Conservation (phyloP, 2,888 invertebrate species). For the Neoascia interrupta region DNA sequence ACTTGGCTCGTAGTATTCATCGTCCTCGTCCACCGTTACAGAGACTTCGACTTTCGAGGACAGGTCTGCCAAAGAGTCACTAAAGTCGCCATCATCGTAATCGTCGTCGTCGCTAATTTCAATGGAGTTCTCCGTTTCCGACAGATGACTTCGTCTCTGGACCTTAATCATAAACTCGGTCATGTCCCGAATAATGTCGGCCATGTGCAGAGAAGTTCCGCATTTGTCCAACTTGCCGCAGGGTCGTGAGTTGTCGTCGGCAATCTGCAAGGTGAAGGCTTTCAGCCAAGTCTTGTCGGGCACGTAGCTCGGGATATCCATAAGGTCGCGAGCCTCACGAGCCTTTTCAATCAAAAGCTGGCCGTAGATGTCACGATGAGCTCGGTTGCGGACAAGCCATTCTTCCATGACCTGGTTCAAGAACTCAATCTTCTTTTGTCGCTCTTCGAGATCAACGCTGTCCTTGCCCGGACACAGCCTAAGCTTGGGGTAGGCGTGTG, state of each 20-base stretch:
- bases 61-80: conserved; percentile 52
- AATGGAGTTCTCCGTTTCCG: conserved; percentile 28
- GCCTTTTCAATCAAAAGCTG: conserved; percentile 43
- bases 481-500: conserved; percentile 75
- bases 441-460: conserved; percentile 76
- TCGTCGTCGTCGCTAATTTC: conserved; percentile 70
- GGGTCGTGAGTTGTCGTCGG: conserved; percentile 23
- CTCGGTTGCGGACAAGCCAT: conserved; percentile 75
- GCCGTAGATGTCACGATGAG: conserved; percentile 51
- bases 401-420: conserved; percentile 78
- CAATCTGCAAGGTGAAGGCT: conserved; percentile 74
- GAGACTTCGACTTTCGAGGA: conserved; percentile 57
- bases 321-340: conserved; percentile 31
- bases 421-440: conserved; percentile 76
- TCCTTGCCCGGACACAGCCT: conserved; percentile 76
- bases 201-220: conserved; percentile 76
- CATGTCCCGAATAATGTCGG: conserved; percentile 76
- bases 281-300: conserved; percentile 78
- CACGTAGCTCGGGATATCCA: conserved; percentile 34
- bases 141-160: conserved; percentile 68
- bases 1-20: conserved; percentile 29
- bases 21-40: conserved; percentile 54
- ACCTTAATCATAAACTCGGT: conserved; percentile 74
- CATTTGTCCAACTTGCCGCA: conserved; percentile 73
- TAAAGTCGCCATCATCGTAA: conserved; percentile 73